A percentile compares a stretch with the other conserved stretches of the same genome.
Evolutionary conservation across 2,888 invertebrate genomes (phyloP).

Genomic region (Oscheius sp.): DNA sequence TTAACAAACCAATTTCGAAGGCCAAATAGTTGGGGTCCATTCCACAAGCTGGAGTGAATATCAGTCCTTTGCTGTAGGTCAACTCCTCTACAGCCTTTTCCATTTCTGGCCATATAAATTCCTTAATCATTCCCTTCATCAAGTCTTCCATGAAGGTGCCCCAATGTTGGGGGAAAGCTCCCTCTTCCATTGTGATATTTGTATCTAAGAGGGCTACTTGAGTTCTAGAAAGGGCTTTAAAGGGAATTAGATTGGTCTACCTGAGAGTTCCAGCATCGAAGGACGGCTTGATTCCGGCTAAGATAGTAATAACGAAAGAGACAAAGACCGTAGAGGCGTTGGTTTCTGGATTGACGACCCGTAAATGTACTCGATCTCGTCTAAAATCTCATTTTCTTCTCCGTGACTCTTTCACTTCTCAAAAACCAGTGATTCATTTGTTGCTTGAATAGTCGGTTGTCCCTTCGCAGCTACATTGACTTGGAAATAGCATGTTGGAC

Average conservation of each 20-base stretch:
- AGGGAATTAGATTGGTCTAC: not conserved
- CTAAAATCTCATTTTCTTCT: slow-evolving; percentile 40
- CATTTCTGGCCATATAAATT: slow-evolving; percentile 68
- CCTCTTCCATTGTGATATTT: slow-evolving; percentile 60
- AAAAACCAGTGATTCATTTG: slow-evolving; percentile 59
- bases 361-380: slow-evolving; percentile 61
- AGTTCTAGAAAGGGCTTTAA: slow-evolving; percentile 40
- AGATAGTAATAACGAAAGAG: slow-evolving; percentile 57
- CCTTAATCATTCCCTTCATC: slow-evolving; percentile 66
- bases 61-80: slow-evolving; percentile 63
- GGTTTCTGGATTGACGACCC: slow-evolving; percentile 63
- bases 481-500: slow-evolving; percentile 66
- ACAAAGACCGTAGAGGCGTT: slow-evolving; percentile 64
- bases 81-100: slow-evolving; percentile 65
- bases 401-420: slow-evolving; percentile 56
- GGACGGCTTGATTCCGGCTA: slow-evolving; percentile 46
- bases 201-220: slow-evolving; percentile 64
- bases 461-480: slow-evolving; percentile 66
- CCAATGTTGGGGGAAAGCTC: slow-evolving; percentile 67
- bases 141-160: slow-evolving; percentile 63
- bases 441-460: slow-evolving; percentile 57
- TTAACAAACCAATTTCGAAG: slow-evolving; percentile 63
- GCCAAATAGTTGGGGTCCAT: slow-evolving; percentile 61
- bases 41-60: slow-evolving; percentile 63
- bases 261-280: slow-evolving; percentile 52